Percentiles rank a stretch among this genome's conserved stretches.
Conservation (phyloP, 2,797 vertebrate genomes). For the Danio aesculapii region DNA sequence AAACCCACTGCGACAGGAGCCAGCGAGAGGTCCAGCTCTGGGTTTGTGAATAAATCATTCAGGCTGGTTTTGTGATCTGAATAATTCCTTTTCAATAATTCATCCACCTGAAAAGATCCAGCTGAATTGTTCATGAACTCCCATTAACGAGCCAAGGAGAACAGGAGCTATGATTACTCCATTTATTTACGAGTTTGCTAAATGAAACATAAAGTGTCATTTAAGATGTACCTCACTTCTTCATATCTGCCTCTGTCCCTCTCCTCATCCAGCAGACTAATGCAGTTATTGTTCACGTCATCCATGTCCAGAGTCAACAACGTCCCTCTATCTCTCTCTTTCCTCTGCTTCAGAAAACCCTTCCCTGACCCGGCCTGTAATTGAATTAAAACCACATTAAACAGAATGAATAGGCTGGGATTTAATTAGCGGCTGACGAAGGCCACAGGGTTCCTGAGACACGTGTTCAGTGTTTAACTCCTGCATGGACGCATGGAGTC, state of each 20-base stretch:
- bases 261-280: constrained; percentile 11
- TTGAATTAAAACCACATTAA: constrained; percentile 83
- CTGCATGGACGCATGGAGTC: background rate
- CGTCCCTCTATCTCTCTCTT: constrained; percentile 42
- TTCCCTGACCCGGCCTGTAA: constrained; percentile 74
- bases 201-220: background rate
- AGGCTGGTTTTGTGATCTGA: background rate
- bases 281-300: constrained; percentile 57
- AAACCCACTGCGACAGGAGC: background rate
- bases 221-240: background rate
- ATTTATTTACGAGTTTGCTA: background rate
- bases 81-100: background rate
- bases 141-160: background rate
- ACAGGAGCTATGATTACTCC: background rate
- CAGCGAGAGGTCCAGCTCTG: background rate
- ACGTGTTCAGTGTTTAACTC: constrained; percentile 47
- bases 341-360: constrained; percentile 71
- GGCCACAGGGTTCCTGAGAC: constrained; percentile 63
- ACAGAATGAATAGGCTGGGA: constrained; percentile 78
- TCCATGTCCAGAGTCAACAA: constrained; percentile 55
- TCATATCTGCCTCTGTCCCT: background rate
- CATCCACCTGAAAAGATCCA: background rate
- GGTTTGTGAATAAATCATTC: constrained; percentile 9
- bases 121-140: background rate
- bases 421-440: constrained; percentile 80